Evolutionary conservation across 2,797 vertebrate species (phyloP), one percentile per base, ranked within the genome.

Genomic region (Poecilia wingei): DNA sequence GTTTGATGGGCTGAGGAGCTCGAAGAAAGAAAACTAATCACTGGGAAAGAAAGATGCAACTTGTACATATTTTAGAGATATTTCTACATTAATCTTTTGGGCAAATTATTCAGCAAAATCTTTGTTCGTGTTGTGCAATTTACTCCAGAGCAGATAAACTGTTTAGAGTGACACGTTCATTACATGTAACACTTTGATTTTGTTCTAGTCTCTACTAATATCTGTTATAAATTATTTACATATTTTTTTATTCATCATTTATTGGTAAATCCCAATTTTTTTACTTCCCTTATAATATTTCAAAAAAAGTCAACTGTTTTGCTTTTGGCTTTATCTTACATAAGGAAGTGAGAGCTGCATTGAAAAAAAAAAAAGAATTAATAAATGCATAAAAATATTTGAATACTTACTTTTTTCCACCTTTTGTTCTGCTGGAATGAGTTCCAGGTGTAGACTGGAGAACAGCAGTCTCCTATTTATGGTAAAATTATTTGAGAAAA

Each of bases 1-100:
- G 84, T 94, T 95, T 82, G 93, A 95, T 10, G 94, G 93, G 10
- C 51, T 75, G 59, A 93, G 84, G 91, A 92, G 81, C 81, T 69
- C 83, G 22, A 87, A 87, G 80, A 90, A 94, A 81, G 91, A 80
- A 91, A 78, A 59, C 16, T 8, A 75, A 72, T 66, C 51, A 41
- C 57, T 33, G 10, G n/a, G 5, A 41, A 36, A 74, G 18, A 79
- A 68, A 74, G 75, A 70, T 59, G 16, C 14, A 49, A 25, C 18
- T 64, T 64, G 22, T 57, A 46, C 4, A 46, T 39, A 28, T 20
- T 72, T 82, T n/a, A 79, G 31, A 43, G 69, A 3, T 3, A 16
- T 45, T 5, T 84, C n/a, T 70, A 2, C 13, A 70, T 53, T 0
- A 20, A 39, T 66, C 68, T 22, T 79, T 12, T 72, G 20, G 74